Evolutionary conservation across 2,888 invertebrate species (phyloP).

Genomic region (Venusia cambrica): DNA sequence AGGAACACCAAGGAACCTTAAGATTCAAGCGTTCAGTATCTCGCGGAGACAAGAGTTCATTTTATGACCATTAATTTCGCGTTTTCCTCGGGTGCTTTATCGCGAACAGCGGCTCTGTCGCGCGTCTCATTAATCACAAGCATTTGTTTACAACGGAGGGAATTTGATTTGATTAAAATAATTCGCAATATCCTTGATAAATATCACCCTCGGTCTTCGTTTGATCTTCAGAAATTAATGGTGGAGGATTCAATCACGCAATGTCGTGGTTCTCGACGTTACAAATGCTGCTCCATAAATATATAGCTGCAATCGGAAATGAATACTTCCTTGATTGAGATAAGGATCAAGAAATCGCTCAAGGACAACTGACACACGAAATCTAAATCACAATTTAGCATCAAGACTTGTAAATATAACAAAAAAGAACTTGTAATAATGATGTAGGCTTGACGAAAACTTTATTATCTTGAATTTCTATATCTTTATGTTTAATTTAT

Average conservation of each 20-base stretch:
- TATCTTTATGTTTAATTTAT: too few relatives aligned
- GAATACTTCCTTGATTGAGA: slow-evolving; percentile 17
- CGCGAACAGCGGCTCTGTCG: slow-evolving; percentile 78
- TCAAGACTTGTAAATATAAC: too few relatives aligned
- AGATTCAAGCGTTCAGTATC: slow-evolving; percentile 77
- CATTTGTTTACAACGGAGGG: slow-evolving; percentile 81
- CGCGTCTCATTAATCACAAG: slow-evolving; percentile 81
- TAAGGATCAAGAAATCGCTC: too few relatives aligned
- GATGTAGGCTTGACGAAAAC: too few relatives aligned
- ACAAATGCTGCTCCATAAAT: slow-evolving; percentile 32
- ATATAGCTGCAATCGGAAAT: slow-evolving; percentile 21
- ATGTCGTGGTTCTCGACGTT: slow-evolving; percentile 51
- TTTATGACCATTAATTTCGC: slow-evolving; percentile 81
- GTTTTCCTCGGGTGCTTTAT: slow-evolving; percentile 79
- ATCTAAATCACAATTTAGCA: too few relatives aligned
- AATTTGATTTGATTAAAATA: slow-evolving; percentile 82
- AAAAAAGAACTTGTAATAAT: too few relatives aligned
- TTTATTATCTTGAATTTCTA: too few relatives aligned
- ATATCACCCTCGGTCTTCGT: slow-evolving; percentile 80
- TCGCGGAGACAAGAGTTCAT: slow-evolving; percentile 79
- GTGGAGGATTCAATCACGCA: slow-evolving; percentile 78
- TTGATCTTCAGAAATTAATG: slow-evolving; percentile 80
- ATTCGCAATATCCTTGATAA: slow-evolving; percentile 82
- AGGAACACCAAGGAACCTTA: too few relatives aligned
- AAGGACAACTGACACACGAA: too few relatives aligned